These are phyloP conservation scores for Notocelia uddmanniana DNA, from an alignment of 2,888 invertebrate species.

Conservation along the genomic window DNA sequence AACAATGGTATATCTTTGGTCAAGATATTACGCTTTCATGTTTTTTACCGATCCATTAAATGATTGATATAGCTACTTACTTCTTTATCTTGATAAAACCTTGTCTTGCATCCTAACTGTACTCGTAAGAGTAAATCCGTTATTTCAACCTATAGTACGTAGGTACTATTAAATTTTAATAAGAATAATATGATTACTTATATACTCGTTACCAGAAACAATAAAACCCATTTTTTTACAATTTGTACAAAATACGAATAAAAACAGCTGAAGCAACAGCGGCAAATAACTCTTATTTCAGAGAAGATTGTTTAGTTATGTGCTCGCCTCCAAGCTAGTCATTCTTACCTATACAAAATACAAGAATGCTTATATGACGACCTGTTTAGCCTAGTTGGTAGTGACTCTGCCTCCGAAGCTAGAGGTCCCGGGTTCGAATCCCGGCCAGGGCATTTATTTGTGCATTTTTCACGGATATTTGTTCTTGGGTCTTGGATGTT, in stretches of 20 bases:
- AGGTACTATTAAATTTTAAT: no score
- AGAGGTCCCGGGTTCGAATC: no score
- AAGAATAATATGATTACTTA: no score
- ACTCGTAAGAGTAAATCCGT: conserved; percentile 19
- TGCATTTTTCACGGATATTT: no score
- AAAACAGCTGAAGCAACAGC: neutral
- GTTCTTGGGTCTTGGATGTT: no score
- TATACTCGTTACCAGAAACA: no score
- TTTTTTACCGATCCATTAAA: conserved; percentile 40
- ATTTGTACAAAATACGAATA: neutral
- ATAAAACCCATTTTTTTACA: no score
- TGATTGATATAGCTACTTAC: conserved; percentile 44
- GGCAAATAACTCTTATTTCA: neutral
- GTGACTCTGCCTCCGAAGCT: no score
- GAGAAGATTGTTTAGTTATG: no score
- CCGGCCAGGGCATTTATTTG: no score
- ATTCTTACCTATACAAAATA: neutral
- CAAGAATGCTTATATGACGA: no score
- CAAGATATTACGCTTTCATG: conserved; percentile 29
- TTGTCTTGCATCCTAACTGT: conserved; percentile 37
- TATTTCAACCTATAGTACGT: conserved; percentile 28
- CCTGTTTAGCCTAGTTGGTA: no score
- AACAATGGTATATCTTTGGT: conserved; percentile 35
- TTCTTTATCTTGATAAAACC: conserved; percentile 33
- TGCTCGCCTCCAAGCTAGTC: neutral